These are phyloP conservation scores for Ferdinandea cuprea DNA, from an alignment of 2,888 invertebrate species.

Conservation along the genomic window DNA sequence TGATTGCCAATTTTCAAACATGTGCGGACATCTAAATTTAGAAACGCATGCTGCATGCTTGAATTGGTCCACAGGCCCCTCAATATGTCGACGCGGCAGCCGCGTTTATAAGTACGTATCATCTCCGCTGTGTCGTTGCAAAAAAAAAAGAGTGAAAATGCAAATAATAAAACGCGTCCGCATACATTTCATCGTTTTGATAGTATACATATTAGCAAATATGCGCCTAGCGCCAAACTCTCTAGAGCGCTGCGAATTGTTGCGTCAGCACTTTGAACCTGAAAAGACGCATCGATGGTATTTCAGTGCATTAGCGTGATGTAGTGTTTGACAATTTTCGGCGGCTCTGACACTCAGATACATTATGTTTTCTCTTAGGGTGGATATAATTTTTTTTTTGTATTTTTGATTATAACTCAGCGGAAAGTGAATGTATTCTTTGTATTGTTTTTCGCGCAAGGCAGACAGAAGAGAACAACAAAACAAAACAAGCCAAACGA, in stretches of 20 bases:
- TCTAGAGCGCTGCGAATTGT: slow-evolving; percentile 73
- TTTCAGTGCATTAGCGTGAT: slow-evolving; percentile 68
- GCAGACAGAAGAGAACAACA: not conserved
- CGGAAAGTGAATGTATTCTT: slow-evolving; percentile 11
- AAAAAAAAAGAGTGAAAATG: slow-evolving; percentile 22
- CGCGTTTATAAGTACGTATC: slow-evolving; percentile 52
- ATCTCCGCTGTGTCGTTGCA: slow-evolving; percentile 42
- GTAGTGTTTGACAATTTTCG: slow-evolving; percentile 48
- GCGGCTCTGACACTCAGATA: not conserved
- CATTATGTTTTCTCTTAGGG: too few relatives aligned
- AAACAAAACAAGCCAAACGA: not conserved
- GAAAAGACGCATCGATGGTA: slow-evolving; percentile 66
- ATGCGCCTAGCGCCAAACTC: slow-evolving; percentile 72
- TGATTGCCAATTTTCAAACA: slow-evolving; percentile 73
- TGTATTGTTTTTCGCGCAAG: not conserved
- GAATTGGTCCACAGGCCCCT: slow-evolving; percentile 69
- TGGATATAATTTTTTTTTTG: not conserved
- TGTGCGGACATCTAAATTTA: slow-evolving; percentile 73
- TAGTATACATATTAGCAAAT: slow-evolving; percentile 45
- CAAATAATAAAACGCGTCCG: slow-evolving; percentile 52
- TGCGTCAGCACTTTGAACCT: slow-evolving; percentile 75
- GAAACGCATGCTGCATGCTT: slow-evolving; percentile 72
- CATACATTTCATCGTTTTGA: slow-evolving; percentile 43
- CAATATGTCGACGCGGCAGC: slow-evolving; percentile 50
- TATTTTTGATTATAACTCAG: not conserved